Evolutionary conservation across 2,888 invertebrate genomes (phyloP).

Genomic region (Ophraella communa): DNA sequence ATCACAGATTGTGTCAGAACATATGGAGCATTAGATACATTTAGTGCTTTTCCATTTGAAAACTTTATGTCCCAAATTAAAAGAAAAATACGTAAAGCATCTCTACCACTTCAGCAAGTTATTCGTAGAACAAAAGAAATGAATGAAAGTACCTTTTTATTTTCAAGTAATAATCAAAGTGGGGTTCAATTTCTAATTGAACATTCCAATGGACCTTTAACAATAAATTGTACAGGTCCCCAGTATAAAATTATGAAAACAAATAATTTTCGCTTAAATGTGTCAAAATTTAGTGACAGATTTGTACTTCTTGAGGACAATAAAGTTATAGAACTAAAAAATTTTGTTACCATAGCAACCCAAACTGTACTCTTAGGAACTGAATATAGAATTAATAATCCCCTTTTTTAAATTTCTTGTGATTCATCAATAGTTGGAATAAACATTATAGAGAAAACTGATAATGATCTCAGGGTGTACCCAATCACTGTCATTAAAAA

Average conservation of each 20-base stretch:
- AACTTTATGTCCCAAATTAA: conserved; percentile 10
- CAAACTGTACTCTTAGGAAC: conserved; percentile 5
- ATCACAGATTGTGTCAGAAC: conserved; percentile 23
- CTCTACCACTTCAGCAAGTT: conserved; percentile 7
- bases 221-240: neutral
- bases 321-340: conserved; percentile 1
- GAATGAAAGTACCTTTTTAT: neutral
- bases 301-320: neutral
- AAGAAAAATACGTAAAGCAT: conserved; percentile 1
- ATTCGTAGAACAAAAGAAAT: neutral
- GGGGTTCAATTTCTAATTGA: neutral
- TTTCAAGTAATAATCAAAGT: neutral
- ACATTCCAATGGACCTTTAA: conserved; percentile 2
- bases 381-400: neutral
- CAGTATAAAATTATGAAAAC: conserved; percentile 11
- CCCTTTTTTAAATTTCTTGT: neutral
- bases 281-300: conserved; percentile 7
- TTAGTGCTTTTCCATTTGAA: conserved; percentile 20
- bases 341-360: neutral
- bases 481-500: neutral
- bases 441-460: neutral
- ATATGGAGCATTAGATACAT: conserved; percentile 33
- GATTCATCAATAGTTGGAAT: neutral
- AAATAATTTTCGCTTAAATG: neutral
- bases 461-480: neutral